These are phyloP conservation scores for Pao palembangensis DNA, from an alignment of 2,113 vertebrate genomes.

Conservation along the genomic window DNA sequence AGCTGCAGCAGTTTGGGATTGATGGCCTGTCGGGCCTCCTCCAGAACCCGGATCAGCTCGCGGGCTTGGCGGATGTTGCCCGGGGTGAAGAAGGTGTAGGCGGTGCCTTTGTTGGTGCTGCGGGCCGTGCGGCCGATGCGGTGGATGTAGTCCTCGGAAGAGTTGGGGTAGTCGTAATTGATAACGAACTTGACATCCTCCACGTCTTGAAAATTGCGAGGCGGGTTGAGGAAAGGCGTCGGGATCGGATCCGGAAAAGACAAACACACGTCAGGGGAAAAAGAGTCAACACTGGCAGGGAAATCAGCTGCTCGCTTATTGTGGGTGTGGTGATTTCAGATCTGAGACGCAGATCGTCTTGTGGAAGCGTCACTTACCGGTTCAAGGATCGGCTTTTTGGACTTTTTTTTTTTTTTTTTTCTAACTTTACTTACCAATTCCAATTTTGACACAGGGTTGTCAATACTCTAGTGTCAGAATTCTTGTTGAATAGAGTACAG, in stretches of 20 bases:
- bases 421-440: slow-evolving; percentile 27
- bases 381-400: neutral
- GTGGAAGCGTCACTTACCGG: slow-evolving; percentile 51
- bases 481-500: neutral
- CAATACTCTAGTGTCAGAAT: neutral
- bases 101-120: slow-evolving; percentile 97
- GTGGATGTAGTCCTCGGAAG: slow-evolving; percentile 96
- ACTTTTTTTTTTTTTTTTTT: slow-evolving; percentile 8
- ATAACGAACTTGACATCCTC: slow-evolving; percentile 99
- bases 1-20: slow-evolving; percentile 96
- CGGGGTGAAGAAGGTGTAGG: slow-evolving; percentile 97
- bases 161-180: slow-evolving; percentile 98
- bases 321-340: neutral
- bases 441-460: slow-evolving; percentile 12
- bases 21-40: slow-evolving; percentile 94
- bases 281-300: neutral
- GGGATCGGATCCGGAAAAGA: slow-evolving; percentile 28
- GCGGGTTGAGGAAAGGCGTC: neutral
- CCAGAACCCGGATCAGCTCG: slow-evolving; percentile 90
- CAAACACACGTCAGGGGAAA: slow-evolving; percentile 23
- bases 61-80: slow-evolving; percentile 94
- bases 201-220: slow-evolving; percentile 80
- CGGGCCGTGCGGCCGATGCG: slow-evolving; percentile 94
- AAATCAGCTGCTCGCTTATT: too few species aligned
- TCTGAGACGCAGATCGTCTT: slow-evolving; percentile 26